These are phyloP conservation scores for Diabrotica balteata DNA, from an alignment of 2,888 invertebrate species.

Conservation along the genomic window DNA sequence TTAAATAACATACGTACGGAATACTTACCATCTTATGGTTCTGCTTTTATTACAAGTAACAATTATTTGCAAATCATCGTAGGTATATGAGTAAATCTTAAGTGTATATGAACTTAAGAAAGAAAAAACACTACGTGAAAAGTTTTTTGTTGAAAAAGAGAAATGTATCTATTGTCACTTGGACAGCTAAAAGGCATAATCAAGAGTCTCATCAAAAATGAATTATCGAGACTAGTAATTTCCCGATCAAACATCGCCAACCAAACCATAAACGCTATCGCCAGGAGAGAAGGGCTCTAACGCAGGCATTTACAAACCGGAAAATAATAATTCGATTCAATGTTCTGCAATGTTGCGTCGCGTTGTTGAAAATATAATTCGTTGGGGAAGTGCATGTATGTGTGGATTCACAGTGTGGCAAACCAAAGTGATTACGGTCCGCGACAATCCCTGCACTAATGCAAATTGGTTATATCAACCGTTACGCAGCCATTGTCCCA, in stretches of 20 bases:
- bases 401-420: conserved; percentile 38
- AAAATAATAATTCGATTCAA: conserved; percentile 35
- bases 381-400: conserved; percentile 35
- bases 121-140: too few relatives aligned
- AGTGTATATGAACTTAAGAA: too few relatives aligned
- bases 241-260: conserved; percentile 14
- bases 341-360: conserved; percentile 35
- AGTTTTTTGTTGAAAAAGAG: too few relatives aligned
- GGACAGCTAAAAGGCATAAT: too few relatives aligned
- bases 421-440: conserved; percentile 38
- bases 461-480: conserved; percentile 47
- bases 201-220: too few relatives aligned
- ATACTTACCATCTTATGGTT: too few relatives aligned
- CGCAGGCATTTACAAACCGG: conserved; percentile 18
- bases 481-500: conserved; percentile 40
- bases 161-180: not conserved
- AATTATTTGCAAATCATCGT: too few relatives aligned
- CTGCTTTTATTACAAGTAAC: too few relatives aligned
- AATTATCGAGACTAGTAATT: conserved; percentile 9
- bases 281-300: conserved; percentile 4
- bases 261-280: conserved; percentile 11
- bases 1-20: too few relatives aligned
- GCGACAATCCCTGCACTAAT: conserved; percentile 40
- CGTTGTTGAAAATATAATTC: conserved; percentile 40
- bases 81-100: too few relatives aligned